A percentile compares a stretch with the other conserved stretches of the same genome.
These are phyloP conservation scores for Campylorhamphus procurvoides DNA, from an alignment of 2,113 vertebrate species.

Conservation along the genomic window DNA sequence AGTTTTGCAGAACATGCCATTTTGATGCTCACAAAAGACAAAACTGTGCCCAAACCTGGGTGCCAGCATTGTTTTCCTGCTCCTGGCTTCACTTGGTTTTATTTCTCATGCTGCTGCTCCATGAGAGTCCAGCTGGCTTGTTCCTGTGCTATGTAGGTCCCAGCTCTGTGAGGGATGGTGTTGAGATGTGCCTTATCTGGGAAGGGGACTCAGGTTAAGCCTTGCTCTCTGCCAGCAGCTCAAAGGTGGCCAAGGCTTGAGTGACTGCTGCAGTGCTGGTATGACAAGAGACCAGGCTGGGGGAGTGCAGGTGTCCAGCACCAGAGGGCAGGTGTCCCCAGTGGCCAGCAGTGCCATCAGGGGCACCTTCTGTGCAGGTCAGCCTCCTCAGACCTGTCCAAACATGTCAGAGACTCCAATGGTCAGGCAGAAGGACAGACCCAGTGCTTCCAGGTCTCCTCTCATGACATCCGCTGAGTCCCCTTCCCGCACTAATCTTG, in stretches of 20 bases:
- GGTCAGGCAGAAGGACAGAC: background rate
- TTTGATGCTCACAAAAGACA: slow-evolving; percentile 1
- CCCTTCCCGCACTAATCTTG: slow-evolving; percentile 66
- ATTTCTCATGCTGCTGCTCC: background rate
- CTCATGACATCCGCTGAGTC: slow-evolving; percentile 48
- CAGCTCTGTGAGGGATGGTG: background rate
- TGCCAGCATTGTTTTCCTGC: background rate
- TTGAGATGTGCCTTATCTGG: background rate
- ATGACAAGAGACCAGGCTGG: background rate
- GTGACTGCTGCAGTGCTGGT: background rate
- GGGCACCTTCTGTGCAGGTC: background rate
- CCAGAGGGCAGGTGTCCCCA: background rate
- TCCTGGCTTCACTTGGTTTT: background rate
- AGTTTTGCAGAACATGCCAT: background rate
- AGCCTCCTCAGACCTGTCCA: background rate
- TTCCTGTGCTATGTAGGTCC: rapidly evolving
- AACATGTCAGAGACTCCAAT: background rate
- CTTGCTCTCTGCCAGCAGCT: background rate
- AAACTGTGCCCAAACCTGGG: background rate
- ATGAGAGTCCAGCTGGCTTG: rapidly evolving
- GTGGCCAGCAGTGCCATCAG: background rate
- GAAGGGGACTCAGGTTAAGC: background rate
- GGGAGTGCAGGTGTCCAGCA: background rate
- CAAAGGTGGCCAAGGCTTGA: background rate
- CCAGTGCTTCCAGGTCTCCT: slow-evolving; percentile 20